Percentiles rank a stretch among this genome's conserved stretches.
Evolutionary conservation across 2,888 invertebrate species (phyloP).

Genomic region (Chirona hameri): DNA sequence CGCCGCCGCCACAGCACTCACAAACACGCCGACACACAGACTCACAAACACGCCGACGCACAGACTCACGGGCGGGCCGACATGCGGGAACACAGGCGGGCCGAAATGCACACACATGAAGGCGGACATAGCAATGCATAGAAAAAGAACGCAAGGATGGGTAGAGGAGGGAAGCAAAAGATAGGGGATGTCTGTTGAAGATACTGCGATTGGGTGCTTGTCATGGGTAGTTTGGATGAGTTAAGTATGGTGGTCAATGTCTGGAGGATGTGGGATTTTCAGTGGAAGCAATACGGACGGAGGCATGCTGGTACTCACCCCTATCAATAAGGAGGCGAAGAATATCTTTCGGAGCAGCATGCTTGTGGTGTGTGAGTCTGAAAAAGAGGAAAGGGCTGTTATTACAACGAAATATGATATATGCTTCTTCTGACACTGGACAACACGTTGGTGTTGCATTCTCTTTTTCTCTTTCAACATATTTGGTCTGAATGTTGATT

Average conservation of each 20-base stretch:
- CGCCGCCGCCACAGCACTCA: not conserved
- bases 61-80: not conserved
- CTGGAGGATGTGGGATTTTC: no score
- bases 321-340: constrained; percentile 26
- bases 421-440: no score
- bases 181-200: no score
- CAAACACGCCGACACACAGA: constrained; percentile 3
- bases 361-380: not conserved
- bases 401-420: not conserved
- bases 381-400: not conserved
- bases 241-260: no score
- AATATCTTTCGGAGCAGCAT: constrained; percentile 3
- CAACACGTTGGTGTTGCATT: no score
- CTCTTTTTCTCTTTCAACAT: no score
- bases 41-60: not conserved
- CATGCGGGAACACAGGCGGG: not conserved
- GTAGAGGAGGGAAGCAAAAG: no score
- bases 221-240: no score
- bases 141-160: not conserved
- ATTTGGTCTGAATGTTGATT: no score
- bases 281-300: not conserved
- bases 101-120: not conserved
- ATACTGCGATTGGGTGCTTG: no score
- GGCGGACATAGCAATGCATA: not conserved
- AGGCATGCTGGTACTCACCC: not conserved